Conservation (phyloP, 2,797 vertebrate genomes). For the Delichon dasypus region DNA sequence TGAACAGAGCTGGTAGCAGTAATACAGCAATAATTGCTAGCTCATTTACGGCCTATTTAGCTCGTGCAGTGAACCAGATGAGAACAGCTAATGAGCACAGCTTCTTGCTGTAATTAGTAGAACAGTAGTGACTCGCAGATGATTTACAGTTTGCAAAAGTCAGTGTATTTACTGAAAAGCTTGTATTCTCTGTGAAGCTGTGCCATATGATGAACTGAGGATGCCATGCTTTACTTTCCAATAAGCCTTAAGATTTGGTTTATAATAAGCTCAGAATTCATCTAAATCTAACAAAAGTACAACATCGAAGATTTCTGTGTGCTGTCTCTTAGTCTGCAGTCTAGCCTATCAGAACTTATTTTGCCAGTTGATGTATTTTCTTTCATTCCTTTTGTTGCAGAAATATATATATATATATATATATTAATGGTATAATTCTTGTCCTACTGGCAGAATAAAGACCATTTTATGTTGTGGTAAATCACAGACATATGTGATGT, state of each 20-base stretch:
- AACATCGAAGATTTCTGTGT: background rate
- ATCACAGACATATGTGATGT: background rate
- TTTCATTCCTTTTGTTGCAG: background rate
- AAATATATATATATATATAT: too few relatives aligned
- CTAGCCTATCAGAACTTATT: background rate
- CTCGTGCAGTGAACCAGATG: slow-evolving; percentile 91
- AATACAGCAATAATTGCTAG: slow-evolving; percentile 90
- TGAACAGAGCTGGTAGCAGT: slow-evolving; percentile 81
- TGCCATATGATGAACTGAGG: slow-evolving; percentile 58
- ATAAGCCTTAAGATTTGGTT: slow-evolving; percentile 41
- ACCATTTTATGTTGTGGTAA: background rate
- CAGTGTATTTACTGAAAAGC: slow-evolving; percentile 76
- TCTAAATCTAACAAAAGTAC: background rate
- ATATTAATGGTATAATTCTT: background rate
- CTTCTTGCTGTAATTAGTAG: slow-evolving; percentile 91
- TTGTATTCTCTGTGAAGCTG: slow-evolving; percentile 71
- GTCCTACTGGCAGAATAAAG: background rate
- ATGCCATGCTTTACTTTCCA: slow-evolving; percentile 65
- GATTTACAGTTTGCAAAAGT: slow-evolving; percentile 87
- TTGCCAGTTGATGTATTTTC: background rate
- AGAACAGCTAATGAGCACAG: slow-evolving; percentile 94
- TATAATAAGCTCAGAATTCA: slow-evolving; percentile 35
- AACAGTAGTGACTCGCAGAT: slow-evolving; percentile 87
- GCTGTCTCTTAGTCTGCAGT: background rate
- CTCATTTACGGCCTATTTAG: slow-evolving; percentile 94